Base-by-base conservation (phyloP, 2,888 invertebrate species). In the Hyppa rectilinea region DNA sequence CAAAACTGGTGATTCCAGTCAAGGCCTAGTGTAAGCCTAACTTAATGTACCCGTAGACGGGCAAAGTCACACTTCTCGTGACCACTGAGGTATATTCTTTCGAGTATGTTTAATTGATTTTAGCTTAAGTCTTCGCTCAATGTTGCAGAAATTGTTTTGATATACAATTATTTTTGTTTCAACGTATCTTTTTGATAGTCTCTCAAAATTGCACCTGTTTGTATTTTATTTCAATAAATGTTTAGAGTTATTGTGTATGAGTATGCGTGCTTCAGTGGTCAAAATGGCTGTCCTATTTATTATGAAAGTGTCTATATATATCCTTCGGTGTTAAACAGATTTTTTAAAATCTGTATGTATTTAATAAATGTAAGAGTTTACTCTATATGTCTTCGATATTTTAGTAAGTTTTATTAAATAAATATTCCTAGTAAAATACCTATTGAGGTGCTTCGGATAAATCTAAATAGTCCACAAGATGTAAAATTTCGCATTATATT, bases 1-100 rank as follows among this genome's bases (percentile, higher is more conserved):
- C 45, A 61, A 59, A 69, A 73, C 78, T 78, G 80, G 81, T 77
- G 9, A 60, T 61, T 68, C 84, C 84, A 80, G 82, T 74, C 20
- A 38, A 69, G 75, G 70, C 70, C 59, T 78, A 71, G 71, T 81
- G 40, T 81, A 83, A 82, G 78, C 69, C 69, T 78, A 74, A 77
- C 31, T 59, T 70, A 68, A 78, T 59, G 55, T 78, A 69, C 60
- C 47, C 23, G 66, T 64, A 55, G 65, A 26, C 10, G 49, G 38
- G 55, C 43, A 26, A 36, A 52, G 40, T 59, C 36, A n/a, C 10
- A 59, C 17, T 34, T 40, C 23, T 52, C 34, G 14, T 40, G 56
- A 29, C 67, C 70, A 62, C 67, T 68, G 70, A 64, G 40, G 52
- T 45, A 70, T 67, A 65, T 65, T 60, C 36, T 29, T 55, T 53